Evolutionary conservation across 2,797 vertebrate genomes (phyloP).

Genomic region (Schizopygopsis malacanthus): DNA sequence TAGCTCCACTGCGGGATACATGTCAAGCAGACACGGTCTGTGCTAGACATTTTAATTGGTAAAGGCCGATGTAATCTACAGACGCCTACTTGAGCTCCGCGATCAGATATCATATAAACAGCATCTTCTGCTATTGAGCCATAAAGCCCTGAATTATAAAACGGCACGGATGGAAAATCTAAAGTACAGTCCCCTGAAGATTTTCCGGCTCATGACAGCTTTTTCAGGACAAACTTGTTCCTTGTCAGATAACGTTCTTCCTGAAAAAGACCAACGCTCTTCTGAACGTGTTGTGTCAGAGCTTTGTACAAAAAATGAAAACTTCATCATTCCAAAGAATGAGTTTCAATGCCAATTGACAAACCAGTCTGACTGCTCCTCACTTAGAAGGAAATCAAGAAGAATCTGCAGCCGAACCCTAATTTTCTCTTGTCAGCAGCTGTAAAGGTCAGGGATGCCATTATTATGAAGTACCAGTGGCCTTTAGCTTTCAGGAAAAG

Average conservation of each 20-base stretch:
- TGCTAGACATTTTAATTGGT: slow-evolving; percentile 32
- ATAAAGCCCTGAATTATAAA: not conserved
- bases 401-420: slow-evolving; percentile 23
- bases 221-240: slow-evolving; percentile 14
- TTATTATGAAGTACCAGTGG: slow-evolving; percentile 26
- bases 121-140: not conserved
- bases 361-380: slow-evolving; percentile 6
- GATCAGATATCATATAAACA: not conserved
- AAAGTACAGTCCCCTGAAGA: not conserved
- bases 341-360: slow-evolving; percentile 2
- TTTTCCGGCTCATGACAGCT: not conserved
- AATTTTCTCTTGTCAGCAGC: slow-evolving; percentile 40
- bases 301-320: not conserved
- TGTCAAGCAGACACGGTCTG: slow-evolving; percentile 24
- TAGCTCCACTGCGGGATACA: slow-evolving; percentile 35
- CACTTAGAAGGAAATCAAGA: slow-evolving; percentile 13
- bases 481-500: slow-evolving; percentile 25
- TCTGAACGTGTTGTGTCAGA: not conserved
- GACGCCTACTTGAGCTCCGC: slow-evolving; percentile 8
- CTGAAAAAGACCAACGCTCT: slow-evolving; percentile 9
- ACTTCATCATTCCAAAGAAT: not conserved
- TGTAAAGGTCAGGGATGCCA: slow-evolving; percentile 47
- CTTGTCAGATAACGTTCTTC: slow-evolving; percentile 12
- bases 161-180: not conserved
- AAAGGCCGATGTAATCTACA: slow-evolving; percentile 26